A percentile compares a stretch with the other conserved stretches of the same genome.
These are phyloP conservation scores for Arctopsyche grandis DNA, from an alignment of 1,140 invertebrate genomes.

Conservation along the genomic window DNA sequence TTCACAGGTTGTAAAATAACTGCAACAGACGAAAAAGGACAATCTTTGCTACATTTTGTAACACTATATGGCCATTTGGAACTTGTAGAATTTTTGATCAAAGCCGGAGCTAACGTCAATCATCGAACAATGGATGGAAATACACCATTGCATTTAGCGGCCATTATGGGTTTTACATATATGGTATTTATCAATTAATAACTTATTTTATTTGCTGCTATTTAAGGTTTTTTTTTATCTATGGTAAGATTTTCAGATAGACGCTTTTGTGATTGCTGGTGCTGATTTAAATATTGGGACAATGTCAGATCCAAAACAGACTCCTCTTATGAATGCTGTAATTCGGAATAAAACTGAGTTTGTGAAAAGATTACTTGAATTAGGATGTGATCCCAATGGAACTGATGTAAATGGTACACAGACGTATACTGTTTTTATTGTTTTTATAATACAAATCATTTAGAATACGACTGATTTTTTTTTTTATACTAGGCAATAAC, in stretches of 20 bases:
- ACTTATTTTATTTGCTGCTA: too few relatives aligned
- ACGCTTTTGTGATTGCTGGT: not conserved
- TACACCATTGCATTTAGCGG: not conserved
- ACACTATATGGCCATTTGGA: not conserved
- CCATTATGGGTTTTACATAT: not conserved
- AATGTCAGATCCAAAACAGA: not conserved
- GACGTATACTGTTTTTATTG: too few relatives aligned
- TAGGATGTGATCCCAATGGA: not conserved
- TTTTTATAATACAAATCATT: not conserved
- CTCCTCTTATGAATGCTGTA: not conserved
- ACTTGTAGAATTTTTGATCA: not conserved
- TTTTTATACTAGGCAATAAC: not conserved
- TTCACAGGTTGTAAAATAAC: slow-evolving; percentile 7
- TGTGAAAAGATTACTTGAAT: not conserved
- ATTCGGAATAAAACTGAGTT: not conserved
- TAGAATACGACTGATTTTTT: too few relatives aligned
- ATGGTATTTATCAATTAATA: not conserved
- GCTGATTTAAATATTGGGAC: not conserved
- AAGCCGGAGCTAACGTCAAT: not conserved
- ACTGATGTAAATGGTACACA: not conserved
- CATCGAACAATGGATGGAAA: not conserved
- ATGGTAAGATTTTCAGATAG: not conserved
- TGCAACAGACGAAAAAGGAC: not conserved
- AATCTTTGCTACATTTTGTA: not conserved
- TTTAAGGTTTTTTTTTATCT: not conserved